Evolutionary conservation across 2,888 invertebrate genomes (phyloP).

Genomic region (Aphidius colemani): DNA sequence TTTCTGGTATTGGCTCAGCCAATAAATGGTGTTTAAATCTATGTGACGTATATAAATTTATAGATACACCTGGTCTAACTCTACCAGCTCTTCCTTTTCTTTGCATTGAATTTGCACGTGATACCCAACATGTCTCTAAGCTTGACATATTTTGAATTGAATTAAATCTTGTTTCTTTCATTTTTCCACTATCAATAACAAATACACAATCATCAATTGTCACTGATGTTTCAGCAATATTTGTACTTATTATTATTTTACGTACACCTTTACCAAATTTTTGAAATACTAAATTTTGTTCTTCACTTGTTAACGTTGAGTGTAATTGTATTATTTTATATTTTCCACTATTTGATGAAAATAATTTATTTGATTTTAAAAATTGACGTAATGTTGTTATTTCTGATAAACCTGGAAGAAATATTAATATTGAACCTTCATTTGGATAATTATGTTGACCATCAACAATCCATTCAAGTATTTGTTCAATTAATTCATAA

Average conservation of each 20-base stretch:
- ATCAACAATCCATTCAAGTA: slow-evolving; percentile 71
- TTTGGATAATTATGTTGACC: slow-evolving; percentile 72
- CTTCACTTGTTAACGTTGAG: slow-evolving; percentile 82
- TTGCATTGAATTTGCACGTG: slow-evolving; percentile 87
- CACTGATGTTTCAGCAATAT: slow-evolving; percentile 94
- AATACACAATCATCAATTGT: slow-evolving; percentile 96
- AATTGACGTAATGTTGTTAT: slow-evolving; percentile 75
- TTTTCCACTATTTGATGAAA: slow-evolving; percentile 69
- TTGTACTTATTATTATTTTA: slow-evolving; percentile 87
- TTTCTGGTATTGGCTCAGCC: slow-evolving; percentile 84
- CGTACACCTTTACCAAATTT: slow-evolving; percentile 73
- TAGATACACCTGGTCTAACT: slow-evolving; percentile 84
- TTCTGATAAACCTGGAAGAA: slow-evolving; percentile 80
- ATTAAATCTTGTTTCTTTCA: slow-evolving; percentile 85
- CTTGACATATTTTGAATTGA: slow-evolving; percentile 87
- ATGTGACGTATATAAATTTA: slow-evolving; percentile 83
- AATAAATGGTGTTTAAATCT: slow-evolving; percentile 70
- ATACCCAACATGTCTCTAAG: slow-evolving; percentile 87
- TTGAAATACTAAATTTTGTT: slow-evolving; percentile 77
- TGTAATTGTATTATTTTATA: slow-evolving; percentile 82
- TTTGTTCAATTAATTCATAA: slow-evolving; percentile 74
- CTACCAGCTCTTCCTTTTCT: slow-evolving; percentile 90
- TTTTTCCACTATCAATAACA: slow-evolving; percentile 89
- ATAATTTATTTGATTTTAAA: slow-evolving; percentile 68
- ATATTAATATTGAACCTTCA: slow-evolving; percentile 77